Base-by-base conservation (phyloP, 1,140 invertebrate species). In the Oryctes rhinoceros region DNA sequence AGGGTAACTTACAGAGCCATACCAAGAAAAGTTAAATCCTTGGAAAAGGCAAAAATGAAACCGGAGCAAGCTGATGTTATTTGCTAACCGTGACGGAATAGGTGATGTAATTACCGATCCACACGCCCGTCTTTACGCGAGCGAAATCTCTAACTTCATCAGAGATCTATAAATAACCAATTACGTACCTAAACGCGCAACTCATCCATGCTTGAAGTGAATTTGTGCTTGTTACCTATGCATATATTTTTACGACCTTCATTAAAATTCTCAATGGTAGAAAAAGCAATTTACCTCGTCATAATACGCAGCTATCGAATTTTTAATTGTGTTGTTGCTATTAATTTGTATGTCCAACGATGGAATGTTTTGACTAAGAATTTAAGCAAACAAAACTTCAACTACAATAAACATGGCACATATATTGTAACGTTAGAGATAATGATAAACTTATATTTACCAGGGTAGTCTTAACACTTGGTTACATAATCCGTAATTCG, bases 61-160 rank as follows among this genome's bases (percentile, higher is more conserved):
- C 13, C 65, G 13, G 18, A n/a, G 18, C 53, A 6, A 2, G 65
- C 65, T 24, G 62, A 30, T 10, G 20, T 6, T 71, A 71, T 71
- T 71, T 24, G 18, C 24, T 71, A 71, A 71, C 65, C 4, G 24
- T 71, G 65, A 71, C 65, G 65, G 18, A 30, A 30, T 24, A 13
- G 18, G 35, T 71, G 65, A 71, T 71, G 65, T 30, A 30, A 71
- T 71, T 71, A 71, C 18, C 65, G 24, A 71, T 71, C 18, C 18
- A 71, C 65, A 24, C 65, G 35, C 65, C 65, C 65, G 65, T 37
- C 24, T 71, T 71, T 71, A 71, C 65, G 35, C 65, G 65, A 30
- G 35, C 65, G 65, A 71, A 71, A 71, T 71, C 65, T 24, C 18
- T 71, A 71, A 71, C 65, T 37, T 71, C 65, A 71, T 30, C 35